Conservation (phyloP, 2,888 invertebrate species). For the Digitonthophagus gazella region DNA sequence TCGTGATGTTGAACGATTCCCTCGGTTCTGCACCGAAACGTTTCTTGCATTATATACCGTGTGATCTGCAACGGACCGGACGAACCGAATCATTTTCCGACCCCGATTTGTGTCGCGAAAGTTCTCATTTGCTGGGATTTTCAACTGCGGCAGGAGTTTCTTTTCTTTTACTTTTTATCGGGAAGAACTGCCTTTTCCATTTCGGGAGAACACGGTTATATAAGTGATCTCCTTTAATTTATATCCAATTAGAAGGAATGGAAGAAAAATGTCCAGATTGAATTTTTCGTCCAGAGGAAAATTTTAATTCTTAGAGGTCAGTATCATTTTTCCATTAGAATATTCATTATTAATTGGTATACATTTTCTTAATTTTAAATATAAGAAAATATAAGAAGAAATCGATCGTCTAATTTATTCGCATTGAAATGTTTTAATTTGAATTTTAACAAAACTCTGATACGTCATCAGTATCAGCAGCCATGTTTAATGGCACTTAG, state of each 20-base stretch:
- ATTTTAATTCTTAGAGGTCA: background rate
- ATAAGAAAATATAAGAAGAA: no score
- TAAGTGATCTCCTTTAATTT: background rate
- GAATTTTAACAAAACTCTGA: background rate
- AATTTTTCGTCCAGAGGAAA: background rate
- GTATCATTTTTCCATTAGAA: no score
- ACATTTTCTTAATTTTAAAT: no score
- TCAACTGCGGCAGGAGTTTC: no score
- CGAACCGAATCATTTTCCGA: no score
- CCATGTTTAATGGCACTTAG: background rate
- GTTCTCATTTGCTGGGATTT: no score
- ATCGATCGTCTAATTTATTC: no score
- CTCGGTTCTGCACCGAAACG: conserved; percentile 4
- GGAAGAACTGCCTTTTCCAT: background rate
- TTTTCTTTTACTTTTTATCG: background rate
- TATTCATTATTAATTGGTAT: no score
- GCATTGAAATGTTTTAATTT: background rate
- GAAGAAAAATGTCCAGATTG: background rate
- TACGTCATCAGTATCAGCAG: background rate
- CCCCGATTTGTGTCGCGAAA: no score
- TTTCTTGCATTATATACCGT: background rate
- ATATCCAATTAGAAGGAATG: background rate
- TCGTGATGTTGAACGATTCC: conserved; percentile 4
- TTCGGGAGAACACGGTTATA: background rate
- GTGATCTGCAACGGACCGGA: background rate